Conservation (phyloP, 1,140 invertebrate species). For the Drosophila novamexicana region DNA sequence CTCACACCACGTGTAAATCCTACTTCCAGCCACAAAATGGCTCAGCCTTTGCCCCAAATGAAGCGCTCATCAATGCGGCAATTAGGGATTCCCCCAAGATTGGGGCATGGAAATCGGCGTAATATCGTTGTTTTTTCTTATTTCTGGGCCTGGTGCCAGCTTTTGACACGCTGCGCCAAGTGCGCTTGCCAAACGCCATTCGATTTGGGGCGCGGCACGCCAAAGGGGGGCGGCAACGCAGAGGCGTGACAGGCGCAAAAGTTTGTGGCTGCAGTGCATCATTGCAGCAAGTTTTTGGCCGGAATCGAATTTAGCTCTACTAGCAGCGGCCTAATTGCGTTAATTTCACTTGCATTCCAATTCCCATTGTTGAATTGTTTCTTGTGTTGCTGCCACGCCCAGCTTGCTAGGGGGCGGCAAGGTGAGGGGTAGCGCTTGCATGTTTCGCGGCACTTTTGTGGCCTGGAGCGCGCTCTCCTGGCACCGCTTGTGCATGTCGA, state of each 20-base stretch:
- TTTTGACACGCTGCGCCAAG: slow-evolving; percentile 72
- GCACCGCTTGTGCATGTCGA: slow-evolving; percentile 64
- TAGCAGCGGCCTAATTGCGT: slow-evolving; percentile 73
- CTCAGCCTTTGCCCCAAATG: slow-evolving; percentile 25
- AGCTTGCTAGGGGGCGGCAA: background rate
- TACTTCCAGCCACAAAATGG: too few species aligned
- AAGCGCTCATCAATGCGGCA: slow-evolving; percentile 44
- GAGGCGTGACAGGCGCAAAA: slow-evolving; percentile 52
- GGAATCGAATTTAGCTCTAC: slow-evolving; percentile 53
- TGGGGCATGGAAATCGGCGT: slow-evolving; percentile 16
- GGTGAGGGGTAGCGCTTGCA: slow-evolving; percentile 41
- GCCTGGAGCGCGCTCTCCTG: slow-evolving; percentile 1
- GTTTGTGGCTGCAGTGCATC: slow-evolving; percentile 39
- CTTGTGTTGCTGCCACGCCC: slow-evolving; percentile 13
- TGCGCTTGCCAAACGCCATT: slow-evolving; percentile 53
- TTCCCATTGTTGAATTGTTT: slow-evolving; percentile 66
- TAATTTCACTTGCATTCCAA: slow-evolving; percentile 72
- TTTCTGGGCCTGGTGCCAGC: slow-evolving; percentile 38
- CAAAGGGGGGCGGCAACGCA: too few species aligned
- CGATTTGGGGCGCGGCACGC: slow-evolving; percentile 47
- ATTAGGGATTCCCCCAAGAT: slow-evolving; percentile 40
- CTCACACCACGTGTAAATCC: slow-evolving; percentile 11
- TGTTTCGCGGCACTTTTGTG: slow-evolving; percentile 71
- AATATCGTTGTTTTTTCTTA: slow-evolving; percentile 11
- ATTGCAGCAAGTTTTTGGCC: slow-evolving; percentile 29